A percentile compares a stretch with the other conserved stretches of the same genome.
Evolutionary conservation across 2,888 invertebrate genomes (phyloP).

Genomic region (Troides aeacus): DNA sequence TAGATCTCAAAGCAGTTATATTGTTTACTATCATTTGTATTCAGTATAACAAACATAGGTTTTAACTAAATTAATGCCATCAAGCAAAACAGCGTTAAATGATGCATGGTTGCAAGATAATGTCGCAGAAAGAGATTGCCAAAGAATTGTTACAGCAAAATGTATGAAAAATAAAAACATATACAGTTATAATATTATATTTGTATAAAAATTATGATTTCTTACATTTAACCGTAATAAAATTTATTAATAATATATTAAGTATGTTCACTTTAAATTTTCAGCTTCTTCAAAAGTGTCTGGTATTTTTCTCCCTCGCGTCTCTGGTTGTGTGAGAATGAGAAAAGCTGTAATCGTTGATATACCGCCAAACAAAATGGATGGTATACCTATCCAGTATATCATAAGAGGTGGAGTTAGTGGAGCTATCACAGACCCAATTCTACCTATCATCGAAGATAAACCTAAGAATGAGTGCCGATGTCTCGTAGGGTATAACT

Average conservation of each 20-base stretch:
- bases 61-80: not conserved
- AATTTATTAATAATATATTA: not conserved
- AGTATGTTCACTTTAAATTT: slow-evolving; percentile 46
- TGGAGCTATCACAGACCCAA: slow-evolving; percentile 85
- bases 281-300: slow-evolving; percentile 74
- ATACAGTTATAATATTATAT: not conserved
- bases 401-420: slow-evolving; percentile 83
- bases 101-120: too few species aligned
- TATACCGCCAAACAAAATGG: slow-evolving; percentile 63
- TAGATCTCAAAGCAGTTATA: not conserved
- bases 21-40: not conserved
- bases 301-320: slow-evolving; percentile 61
- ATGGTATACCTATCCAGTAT: slow-evolving; percentile 69
- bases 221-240: not conserved
- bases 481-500: slow-evolving; percentile 85
- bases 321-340: slow-evolving; percentile 69
- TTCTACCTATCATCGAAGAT: slow-evolving; percentile 85
- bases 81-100: not conserved
- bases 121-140: too few species aligned
- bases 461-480: slow-evolving; percentile 84
- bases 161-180: not conserved
- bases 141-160: too few species aligned
- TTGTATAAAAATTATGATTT: not conserved
- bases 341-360: slow-evolving; percentile 59
- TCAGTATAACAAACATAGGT: not conserved